These are phyloP conservation scores for Hyperopisus bebe DNA, from an alignment of 2,113 vertebrate species.

Conservation along the genomic window DNA sequence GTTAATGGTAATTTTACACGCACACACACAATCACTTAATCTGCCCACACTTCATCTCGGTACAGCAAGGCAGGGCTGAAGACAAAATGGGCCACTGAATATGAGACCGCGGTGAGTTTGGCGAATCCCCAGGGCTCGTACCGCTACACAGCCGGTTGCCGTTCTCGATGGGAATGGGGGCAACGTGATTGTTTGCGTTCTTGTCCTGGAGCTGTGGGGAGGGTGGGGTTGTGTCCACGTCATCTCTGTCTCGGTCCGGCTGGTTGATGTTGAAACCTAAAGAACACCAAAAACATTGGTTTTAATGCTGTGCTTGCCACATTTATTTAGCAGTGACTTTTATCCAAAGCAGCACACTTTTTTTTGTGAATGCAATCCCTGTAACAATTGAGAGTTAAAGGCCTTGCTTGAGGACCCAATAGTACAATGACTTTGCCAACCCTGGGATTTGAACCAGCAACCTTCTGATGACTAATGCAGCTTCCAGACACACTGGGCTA, in stretches of 20 bases:
- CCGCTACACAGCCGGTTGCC: constrained; percentile 87
- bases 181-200: constrained; percentile 83
- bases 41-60: neutral
- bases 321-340: neutral
- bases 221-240: constrained; percentile 60
- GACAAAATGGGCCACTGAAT: neutral
- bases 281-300: constrained; percentile 4
- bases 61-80: neutral
- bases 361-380: neutral
- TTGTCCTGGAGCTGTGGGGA: constrained; percentile 77
- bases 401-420: neutral
- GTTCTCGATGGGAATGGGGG: constrained; percentile 69
- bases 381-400: neutral
- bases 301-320: neutral
- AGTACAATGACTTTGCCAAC: neutral
- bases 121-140: constrained; percentile 38
- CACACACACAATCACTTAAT: neutral
- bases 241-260: constrained; percentile 64
- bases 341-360: neutral
- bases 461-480: neutral
- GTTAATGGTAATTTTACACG: neutral
- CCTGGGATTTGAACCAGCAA: neutral
- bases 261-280: constrained; percentile 85
- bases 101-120: neutral
- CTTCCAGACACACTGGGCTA: neutral